Conservation (phyloP, 2,888 invertebrate genomes). For the Caenorhabditis angaria region DNA sequence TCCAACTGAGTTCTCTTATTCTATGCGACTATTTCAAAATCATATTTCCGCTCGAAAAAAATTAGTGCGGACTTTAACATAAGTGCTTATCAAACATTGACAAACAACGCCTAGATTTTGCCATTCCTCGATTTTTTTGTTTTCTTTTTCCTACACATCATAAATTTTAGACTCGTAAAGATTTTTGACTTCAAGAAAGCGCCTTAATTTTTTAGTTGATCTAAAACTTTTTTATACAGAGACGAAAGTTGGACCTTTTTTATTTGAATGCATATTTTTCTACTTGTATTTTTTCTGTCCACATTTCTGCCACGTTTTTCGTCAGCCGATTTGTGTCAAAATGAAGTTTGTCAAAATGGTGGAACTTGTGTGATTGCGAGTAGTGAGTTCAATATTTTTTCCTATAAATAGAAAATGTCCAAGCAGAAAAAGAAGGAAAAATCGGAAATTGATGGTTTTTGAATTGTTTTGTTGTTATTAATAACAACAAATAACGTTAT, state of each 20-base stretch:
- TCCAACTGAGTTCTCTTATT: not conserved
- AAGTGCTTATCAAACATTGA: conserved; percentile 2
- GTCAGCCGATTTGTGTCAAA: conserved; percentile 13
- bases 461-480: too few relatives aligned
- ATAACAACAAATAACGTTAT: too few relatives aligned
- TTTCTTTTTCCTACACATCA: not conserved
- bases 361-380: conserved; percentile 37
- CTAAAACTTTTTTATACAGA: too few relatives aligned
- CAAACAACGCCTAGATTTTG: conserved; percentile 1
- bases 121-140: not conserved
- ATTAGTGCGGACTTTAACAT: not conserved
- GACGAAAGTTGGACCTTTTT: not conserved
- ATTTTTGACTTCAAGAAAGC: too few relatives aligned
- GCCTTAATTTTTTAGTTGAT: too few relatives aligned
- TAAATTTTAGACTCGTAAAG: not conserved
- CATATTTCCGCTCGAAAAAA: not conserved
- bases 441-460: not conserved
- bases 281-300: not conserved
- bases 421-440: not conserved
- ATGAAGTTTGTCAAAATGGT: conserved; percentile 33
- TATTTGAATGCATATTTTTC: too few relatives aligned
- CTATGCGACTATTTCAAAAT: not conserved
- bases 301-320: not conserved
- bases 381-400: conserved; percentile 8
- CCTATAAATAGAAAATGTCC: too few relatives aligned